These are phyloP conservation scores for Loriculus beryllinus DNA, from an alignment of 2,797 vertebrate species.

Conservation along the genomic window DNA sequence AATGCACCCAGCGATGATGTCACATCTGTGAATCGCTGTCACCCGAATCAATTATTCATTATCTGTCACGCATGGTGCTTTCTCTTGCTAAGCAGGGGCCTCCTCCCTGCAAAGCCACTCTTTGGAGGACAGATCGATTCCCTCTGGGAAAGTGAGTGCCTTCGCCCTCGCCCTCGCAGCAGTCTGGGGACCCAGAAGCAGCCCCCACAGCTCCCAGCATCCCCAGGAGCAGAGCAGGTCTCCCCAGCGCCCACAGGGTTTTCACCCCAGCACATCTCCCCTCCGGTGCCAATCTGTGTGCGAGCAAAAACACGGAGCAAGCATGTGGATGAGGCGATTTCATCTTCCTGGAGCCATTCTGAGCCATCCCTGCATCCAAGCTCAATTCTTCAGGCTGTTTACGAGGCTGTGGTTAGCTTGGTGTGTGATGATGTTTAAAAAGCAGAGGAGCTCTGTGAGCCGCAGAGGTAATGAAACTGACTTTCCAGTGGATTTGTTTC, in stretches of 20 bases:
- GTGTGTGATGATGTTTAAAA: not conserved
- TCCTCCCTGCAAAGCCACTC: not conserved
- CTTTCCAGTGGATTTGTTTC: not conserved
- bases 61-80: accelerated
- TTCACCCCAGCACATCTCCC: accelerated
- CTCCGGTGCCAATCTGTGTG: accelerated
- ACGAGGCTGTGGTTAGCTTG: not conserved
- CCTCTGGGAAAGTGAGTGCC: accelerated
- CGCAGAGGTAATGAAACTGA: not conserved
- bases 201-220: accelerated
- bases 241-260: accelerated
- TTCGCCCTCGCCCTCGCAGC: not conserved
- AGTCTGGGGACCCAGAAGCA: not conserved
- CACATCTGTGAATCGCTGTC: not conserved
- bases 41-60: conserved; percentile 1
- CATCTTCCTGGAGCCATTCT: not conserved
- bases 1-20: not conserved
- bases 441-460: accelerated
- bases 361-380: not conserved
- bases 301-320: not conserved
- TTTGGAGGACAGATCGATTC: accelerated
- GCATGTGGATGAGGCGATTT: not conserved
- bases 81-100: not conserved
- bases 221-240: not conserved
- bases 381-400: not conserved